Evolutionary conservation across 2,888 invertebrate species (phyloP), one percentile per base, ranked within the genome.

Genomic region (Glaucopsyche alexis): DNA sequence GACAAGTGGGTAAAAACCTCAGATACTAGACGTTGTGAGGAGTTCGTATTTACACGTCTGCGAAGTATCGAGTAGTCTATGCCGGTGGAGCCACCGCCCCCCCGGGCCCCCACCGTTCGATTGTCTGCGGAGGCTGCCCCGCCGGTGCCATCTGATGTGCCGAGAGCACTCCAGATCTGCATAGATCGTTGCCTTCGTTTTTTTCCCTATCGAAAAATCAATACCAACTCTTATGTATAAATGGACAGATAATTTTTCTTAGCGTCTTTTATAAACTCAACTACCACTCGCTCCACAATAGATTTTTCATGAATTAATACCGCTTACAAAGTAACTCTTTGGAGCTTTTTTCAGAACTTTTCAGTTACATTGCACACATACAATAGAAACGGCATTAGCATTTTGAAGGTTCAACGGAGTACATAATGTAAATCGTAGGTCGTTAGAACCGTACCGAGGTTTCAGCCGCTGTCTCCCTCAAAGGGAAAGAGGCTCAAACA

Each of bases 101-200:
- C 84, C 81, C 85, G 84, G 87, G 87, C 87, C 87, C 89, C 90
- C 87, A 83, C 86, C 87, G 89, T 93, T 92, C 93, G 93, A 93
- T 93, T 93, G 93, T 93, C 93, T 93, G 92, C 91, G 91, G 90
- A 91, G 91, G 90, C 89, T 89, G 89, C 87, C 91, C 87, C 91
- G 90, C 88, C 91, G 91, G 93, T 93, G 93, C 92, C 92, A 93
- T 92, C 93, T 92, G 92, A 92, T 91, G 92, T 93, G 91, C 91
- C 89, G 92, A 92, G 92, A 92, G 91, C 91, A 91, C 93, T 92
- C 89, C 91, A 93, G 93, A 93, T 93, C 93, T 93, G 93, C 93
- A 93, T 93, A 92, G 92, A 92, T 90, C 92, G 93, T 91, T 91
- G 92, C 88, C 92, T 91, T 91, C 91, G 88, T 92, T 93, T 93